These are phyloP conservation scores for Sarcophaga bullata DNA, from an alignment of 1,140 invertebrate species.

Conservation along the genomic window DNA sequence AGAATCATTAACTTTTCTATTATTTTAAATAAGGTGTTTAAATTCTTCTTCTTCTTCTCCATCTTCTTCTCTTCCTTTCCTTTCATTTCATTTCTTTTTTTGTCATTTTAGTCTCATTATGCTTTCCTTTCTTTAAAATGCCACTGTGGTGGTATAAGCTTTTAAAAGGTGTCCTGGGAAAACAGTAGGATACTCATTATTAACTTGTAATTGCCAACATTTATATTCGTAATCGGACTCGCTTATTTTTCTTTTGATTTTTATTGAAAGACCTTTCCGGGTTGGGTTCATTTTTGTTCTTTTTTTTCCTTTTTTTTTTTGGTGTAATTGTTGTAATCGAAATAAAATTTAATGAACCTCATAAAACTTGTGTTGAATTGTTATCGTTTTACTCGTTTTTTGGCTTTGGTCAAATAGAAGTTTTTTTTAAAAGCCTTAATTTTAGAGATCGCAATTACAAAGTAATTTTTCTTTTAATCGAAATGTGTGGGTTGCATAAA, in stretches of 20 bases:
- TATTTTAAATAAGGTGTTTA: slow-evolving; percentile 35
- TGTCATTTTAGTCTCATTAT: too few species aligned
- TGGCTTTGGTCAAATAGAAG: too few species aligned
- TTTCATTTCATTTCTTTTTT: too few species aligned
- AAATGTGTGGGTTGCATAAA: too few species aligned
- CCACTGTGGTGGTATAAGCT: too few species aligned
- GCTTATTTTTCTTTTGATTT: not conserved
- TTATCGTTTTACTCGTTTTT: not conserved
- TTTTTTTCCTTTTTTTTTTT: not conserved
- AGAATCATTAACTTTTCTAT: slow-evolving; percentile 32
- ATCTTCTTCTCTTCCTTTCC: too few species aligned
- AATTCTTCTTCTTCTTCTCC: slow-evolving; percentile 12
- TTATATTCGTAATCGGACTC: not conserved
- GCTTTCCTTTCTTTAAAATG: too few species aligned
- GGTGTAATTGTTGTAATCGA: slow-evolving; percentile 9
- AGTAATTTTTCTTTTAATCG: too few species aligned
- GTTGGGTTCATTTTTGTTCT: not conserved
- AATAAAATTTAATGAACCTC: slow-evolving; percentile 6
- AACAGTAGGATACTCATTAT: not conserved
- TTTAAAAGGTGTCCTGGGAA: too few species aligned
- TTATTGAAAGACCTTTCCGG: not conserved
- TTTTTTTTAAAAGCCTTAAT: too few species aligned
- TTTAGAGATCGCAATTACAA: too few species aligned
- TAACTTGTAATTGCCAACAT: not conserved
- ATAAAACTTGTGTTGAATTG: not conserved